Percentiles rank a stretch among this genome's conserved stretches.
phyloP scores from a whole-genome alignment of 2,888 invertebrate species.

The Sesia bembeciformis region DNA sequence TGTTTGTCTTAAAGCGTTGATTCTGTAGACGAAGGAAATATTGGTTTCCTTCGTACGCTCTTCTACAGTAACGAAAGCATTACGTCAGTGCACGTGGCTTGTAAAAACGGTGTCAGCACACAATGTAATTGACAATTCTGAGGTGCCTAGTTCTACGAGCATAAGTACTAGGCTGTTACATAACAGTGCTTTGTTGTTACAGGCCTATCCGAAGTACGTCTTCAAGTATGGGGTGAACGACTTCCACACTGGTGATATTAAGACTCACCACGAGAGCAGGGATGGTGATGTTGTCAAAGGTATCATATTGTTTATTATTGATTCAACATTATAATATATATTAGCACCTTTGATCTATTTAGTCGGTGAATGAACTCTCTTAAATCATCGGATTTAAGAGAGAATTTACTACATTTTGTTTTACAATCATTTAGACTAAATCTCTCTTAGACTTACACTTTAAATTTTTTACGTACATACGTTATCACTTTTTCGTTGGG shows the following conservation, averaged over 20 bases:
- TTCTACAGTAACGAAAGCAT: slow-evolving; percentile 10
- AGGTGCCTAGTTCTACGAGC: no score
- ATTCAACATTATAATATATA: no score
- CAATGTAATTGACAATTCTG: no score
- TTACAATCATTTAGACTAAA: no score
- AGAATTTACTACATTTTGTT: no score
- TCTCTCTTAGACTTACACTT: no score
- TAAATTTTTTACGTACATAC: no score
- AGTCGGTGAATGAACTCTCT: no score
- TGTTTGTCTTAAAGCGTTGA: no score
- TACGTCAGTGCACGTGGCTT: slow-evolving; percentile 5
- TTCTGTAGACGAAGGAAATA: slow-evolving; percentile 3
- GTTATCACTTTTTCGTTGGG: no score
- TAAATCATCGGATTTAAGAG: no score
- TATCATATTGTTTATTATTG: slow-evolving; percentile 11
- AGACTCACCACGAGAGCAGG: slow-evolving; percentile 72
- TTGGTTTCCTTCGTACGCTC: slow-evolving; percentile 10
- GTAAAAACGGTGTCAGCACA: slow-evolving; percentile 10
- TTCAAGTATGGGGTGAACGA: slow-evolving; percentile 76
- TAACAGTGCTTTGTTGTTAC: slow-evolving; percentile 18
- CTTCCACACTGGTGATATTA: slow-evolving; percentile 75
- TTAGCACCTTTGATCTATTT: no score
- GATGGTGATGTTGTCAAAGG: slow-evolving; percentile 72
- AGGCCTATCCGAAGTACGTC: slow-evolving; percentile 78
- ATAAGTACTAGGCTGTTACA: not conserved